Conservation (phyloP, 2,113 vertebrate genomes). For the Irena cyanogastra region DNA sequence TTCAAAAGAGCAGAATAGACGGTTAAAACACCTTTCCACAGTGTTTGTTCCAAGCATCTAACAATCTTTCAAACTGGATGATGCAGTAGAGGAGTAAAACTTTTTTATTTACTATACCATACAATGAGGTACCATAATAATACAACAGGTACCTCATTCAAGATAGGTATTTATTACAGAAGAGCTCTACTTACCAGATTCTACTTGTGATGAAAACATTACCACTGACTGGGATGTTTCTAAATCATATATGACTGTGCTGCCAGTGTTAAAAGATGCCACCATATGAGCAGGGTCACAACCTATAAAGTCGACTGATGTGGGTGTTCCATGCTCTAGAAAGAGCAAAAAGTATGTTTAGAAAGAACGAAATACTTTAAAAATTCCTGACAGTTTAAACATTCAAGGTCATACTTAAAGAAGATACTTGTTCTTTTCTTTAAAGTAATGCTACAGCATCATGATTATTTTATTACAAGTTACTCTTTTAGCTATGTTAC, state of each 20-base stretch:
- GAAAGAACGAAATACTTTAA: not conserved
- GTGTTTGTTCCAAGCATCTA: not conserved
- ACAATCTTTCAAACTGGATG: not conserved
- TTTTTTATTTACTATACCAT: not conserved
- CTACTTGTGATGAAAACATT: conserved; percentile 86
- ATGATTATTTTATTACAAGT: not conserved
- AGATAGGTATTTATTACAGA: not conserved
- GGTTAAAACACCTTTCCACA: not conserved
- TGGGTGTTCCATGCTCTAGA: conserved; percentile 89
- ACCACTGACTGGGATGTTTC: conserved; percentile 90
- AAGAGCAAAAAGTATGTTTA: not conserved
- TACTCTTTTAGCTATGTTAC: not conserved
- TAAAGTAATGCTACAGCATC: not conserved
- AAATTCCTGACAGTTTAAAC: not conserved
- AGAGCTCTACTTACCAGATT: conserved; percentile 78
- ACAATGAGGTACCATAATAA: not conserved
- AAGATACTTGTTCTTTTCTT: not conserved
- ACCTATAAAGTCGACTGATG: conserved; percentile 93
- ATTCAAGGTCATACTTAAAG: not conserved
- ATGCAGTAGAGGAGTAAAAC: not conserved
- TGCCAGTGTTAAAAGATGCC: conserved; percentile 87
- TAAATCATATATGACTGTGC: conserved; percentile 90
- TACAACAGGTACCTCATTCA: not conserved
- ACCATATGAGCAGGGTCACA: conserved; percentile 97
- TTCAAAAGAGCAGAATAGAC: not conserved